Conservation (phyloP, 2,113 vertebrate species). For the Synodontis membranacea region DNA sequence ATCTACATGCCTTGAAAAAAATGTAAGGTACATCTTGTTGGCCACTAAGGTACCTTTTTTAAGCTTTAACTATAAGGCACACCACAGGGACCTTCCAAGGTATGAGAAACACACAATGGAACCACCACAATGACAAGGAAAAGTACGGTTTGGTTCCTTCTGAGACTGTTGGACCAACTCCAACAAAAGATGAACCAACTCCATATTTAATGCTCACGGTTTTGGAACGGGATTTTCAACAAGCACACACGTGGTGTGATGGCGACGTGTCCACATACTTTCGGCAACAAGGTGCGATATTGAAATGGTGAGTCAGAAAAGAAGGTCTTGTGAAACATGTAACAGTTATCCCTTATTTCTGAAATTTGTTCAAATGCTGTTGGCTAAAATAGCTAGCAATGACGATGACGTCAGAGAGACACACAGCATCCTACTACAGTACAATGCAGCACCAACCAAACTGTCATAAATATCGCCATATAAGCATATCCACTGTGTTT, state of each 20-base stretch:
- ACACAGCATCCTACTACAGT: not conserved
- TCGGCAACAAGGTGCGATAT: not conserved
- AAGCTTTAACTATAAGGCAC: too few relatives aligned
- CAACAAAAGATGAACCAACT: not conserved
- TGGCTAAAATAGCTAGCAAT: not conserved
- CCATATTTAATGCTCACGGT: not conserved
- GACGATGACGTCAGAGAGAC: not conserved
- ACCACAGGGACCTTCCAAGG: too few relatives aligned
- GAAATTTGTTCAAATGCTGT: not conserved
- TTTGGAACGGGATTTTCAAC: not conserved
- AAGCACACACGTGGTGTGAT: not conserved
- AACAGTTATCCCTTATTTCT: too few relatives aligned
- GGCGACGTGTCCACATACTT: not conserved
- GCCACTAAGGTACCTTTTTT: too few relatives aligned
- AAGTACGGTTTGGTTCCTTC: too few relatives aligned
- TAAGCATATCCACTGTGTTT: not conserved
- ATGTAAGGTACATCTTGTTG: too few relatives aligned
- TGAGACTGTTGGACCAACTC: too few relatives aligned
- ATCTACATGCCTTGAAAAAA: too few relatives aligned
- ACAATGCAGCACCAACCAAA: not conserved
- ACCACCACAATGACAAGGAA: too few relatives aligned
- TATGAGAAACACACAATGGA: too few relatives aligned
- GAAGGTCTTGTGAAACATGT: not conserved
- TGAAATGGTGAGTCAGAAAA: not conserved
- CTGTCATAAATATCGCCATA: not conserved